Evolutionary conservation across 2,797 vertebrate genomes (phyloP).

Genomic region (Mallotus villosus): DNA sequence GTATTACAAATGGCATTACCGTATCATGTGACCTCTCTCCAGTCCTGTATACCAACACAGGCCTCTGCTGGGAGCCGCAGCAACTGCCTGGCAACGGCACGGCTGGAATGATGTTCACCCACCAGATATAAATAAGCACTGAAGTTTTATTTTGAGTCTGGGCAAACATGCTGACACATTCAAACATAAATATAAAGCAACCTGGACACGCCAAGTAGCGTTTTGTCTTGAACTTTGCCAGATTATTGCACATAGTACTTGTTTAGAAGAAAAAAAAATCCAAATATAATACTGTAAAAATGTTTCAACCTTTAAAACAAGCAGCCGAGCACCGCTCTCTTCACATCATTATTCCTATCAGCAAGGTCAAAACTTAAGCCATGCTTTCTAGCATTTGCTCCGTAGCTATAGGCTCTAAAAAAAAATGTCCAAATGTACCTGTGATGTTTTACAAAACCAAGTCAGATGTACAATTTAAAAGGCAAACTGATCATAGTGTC

Average conservation of each 20-base stretch:
- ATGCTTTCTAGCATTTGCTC: not conserved
- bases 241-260: conserved; percentile 70
- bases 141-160: conserved; percentile 61
- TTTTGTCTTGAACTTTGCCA: conserved; percentile 57
- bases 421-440: conserved; percentile 39
- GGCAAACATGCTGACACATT: conserved; percentile 57
- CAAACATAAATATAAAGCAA: conserved; percentile 37
- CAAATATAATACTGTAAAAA: conserved; percentile 9
- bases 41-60: conserved; percentile 1
- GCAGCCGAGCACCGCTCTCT: conserved; percentile 11
- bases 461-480: conserved; percentile 46
- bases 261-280: conserved; percentile 31
- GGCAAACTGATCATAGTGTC: no score
- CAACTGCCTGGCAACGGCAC: not conserved
- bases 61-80: conserved; percentile 14
- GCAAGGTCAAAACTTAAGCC: conserved; percentile 20
- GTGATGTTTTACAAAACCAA: conserved; percentile 43
- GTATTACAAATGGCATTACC: conserved; percentile 20
- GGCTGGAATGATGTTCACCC: not conserved
- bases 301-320: conserved; percentile 14
- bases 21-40: conserved; percentile 36
- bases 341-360: conserved; percentile 45
- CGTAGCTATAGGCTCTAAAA: conserved; percentile 10
- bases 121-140: conserved; percentile 21
- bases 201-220: conserved; percentile 23